Base-by-base conservation (phyloP, 2,888 invertebrate species). In the Eurois occulta region DNA sequence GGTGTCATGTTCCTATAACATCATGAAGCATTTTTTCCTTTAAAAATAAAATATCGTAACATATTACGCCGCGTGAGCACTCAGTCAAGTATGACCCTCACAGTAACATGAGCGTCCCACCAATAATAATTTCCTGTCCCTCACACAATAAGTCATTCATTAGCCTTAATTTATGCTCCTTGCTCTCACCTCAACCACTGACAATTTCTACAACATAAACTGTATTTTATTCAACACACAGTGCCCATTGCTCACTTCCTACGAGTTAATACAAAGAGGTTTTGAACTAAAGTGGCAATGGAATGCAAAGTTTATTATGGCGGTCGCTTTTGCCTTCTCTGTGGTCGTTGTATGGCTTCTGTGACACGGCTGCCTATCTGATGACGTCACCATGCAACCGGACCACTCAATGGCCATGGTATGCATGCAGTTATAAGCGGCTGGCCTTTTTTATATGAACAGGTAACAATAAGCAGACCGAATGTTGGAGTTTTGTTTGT, bases 61-160 rank as follows among this genome's bases (percentile, higher is more conserved):
- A 41, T 73, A 65, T 64, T 64, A 52, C 66, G 52, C 75, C 73
- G 71, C 58, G 52, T 73, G 43, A 78, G 78, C 75, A 70, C 77
- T 81, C 84, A 84, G 78, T 83, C 87, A 88, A 77, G 72, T 82
- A 74, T 90, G 91, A 92, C 93, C 92, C 92, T 87, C 88, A 69
- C 80, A 86, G 94, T 92, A 94, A 95, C 92, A 89, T 92, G 92
- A 94, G 88, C 91, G 89, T 87, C 88, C 88, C 81, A 91, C 92
- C 94, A 95, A 95, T 96, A 96, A 96, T 94, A 95, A 95, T 95
- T 95, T 96, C 96, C 96, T 95, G 95, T 95, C 94, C 92, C 92
- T 92, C 92, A 92, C 90, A 94, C 95, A 96, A 96, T 95, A 95
- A 95, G 93, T 94, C 96, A 96, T 96, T 96, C 96, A 96, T 96